A percentile compares a stretch with the other conserved stretches of the same genome.
Conservation (phyloP, 1,140 invertebrate species). For the Carposina sasakii region DNA sequence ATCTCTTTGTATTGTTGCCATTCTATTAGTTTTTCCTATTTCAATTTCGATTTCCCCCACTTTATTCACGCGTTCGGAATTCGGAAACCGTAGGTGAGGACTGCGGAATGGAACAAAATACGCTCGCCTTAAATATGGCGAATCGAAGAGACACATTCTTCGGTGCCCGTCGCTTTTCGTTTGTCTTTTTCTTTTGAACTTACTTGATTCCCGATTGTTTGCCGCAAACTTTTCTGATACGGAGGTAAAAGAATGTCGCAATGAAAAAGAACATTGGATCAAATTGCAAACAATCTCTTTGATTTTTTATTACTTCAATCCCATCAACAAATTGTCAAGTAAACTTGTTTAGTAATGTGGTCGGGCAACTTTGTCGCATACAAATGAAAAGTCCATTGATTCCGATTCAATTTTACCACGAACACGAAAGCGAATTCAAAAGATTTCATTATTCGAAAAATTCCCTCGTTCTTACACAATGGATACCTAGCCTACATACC, state of each 20-base stretch:
- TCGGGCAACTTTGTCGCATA: too few relatives aligned
- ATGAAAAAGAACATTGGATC: conserved; percentile 53
- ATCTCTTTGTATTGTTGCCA: conserved; percentile 34
- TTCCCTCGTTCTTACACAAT: too few relatives aligned
- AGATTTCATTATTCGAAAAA: too few relatives aligned
- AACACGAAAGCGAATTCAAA: too few relatives aligned
- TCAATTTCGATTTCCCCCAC: conserved; percentile 30
- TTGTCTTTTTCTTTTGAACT: conserved; percentile 53
- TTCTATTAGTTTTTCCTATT: conserved; percentile 39
- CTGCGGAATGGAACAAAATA: conserved; percentile 6
- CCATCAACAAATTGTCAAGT: too few relatives aligned
- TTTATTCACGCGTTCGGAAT: conserved; percentile 22
- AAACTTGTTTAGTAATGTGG: too few relatives aligned
- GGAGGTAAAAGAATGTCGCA: conserved; percentile 52
- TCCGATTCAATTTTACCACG: too few relatives aligned
- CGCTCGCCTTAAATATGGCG: conserved; percentile 9
- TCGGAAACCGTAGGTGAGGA: conserved; percentile 18
- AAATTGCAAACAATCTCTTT: conserved; percentile 53
- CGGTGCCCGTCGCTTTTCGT: conserved; percentile 34
- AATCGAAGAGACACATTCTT: conserved; percentile 24
- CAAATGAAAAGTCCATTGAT: too few relatives aligned
- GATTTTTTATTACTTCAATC: too few relatives aligned
- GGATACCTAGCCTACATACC: too few relatives aligned
- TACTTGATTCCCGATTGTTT: conserved; percentile 26
- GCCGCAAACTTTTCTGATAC: conserved; percentile 38